Evolutionary conservation across 2,113 vertebrate species (phyloP).

Genomic region (Panthera leo): DNA sequence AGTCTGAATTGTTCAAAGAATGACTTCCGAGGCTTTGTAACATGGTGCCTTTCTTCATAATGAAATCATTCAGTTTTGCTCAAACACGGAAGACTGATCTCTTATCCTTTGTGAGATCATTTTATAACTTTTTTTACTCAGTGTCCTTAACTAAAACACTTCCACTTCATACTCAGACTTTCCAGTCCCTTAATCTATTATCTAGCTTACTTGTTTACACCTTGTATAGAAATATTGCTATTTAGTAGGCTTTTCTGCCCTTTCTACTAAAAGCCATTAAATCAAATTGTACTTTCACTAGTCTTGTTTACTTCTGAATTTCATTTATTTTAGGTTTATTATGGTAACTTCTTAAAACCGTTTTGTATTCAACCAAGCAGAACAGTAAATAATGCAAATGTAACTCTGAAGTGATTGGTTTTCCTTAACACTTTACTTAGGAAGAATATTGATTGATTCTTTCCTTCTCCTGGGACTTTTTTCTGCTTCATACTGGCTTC

Average conservation of each 20-base stretch:
- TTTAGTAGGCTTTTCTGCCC: not conserved
- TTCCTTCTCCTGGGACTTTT: conserved; percentile 24
- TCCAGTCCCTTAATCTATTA: not conserved
- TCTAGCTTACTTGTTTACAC: not conserved
- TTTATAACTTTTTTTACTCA: not conserved
- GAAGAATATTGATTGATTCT: conserved; percentile 18
- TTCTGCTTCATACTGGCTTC: not conserved
- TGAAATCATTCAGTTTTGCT: conserved; percentile 41
- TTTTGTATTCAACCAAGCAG: not conserved
- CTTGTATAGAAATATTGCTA: not conserved
- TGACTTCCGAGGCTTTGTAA: conserved; percentile 3
- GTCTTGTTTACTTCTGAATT: conserved; percentile 13
- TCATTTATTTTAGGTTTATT: conserved; percentile 27
- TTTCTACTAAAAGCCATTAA: not conserved
- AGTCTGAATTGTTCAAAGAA: not conserved
- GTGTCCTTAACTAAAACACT: conserved; percentile 20
- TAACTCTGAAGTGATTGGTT: not conserved
- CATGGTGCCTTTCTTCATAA: not conserved
- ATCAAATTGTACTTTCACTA: not conserved
- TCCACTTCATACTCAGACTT: not conserved
- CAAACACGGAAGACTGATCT: not conserved
- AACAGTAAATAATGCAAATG: not conserved
- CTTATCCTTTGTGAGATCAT: conserved; percentile 34
- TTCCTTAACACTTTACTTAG: conserved; percentile 32
- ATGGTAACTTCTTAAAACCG: conserved; percentile 2